Base-by-base conservation (phyloP, 23 tunicate species). In the Trididemnum clinides region DNA sequence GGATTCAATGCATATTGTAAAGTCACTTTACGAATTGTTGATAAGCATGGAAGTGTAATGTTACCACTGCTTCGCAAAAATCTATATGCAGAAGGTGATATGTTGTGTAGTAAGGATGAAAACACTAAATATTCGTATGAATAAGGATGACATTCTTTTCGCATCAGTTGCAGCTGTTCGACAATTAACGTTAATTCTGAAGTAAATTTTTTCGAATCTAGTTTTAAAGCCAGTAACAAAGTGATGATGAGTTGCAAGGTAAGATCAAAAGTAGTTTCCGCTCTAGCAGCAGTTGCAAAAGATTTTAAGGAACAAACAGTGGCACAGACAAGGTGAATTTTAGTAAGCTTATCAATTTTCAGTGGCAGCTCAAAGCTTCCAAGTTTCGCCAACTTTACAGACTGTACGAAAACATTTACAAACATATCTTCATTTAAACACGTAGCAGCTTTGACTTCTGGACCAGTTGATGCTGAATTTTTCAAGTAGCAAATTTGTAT, bases 1-100 rank as follows among this genome's bases (percentile, higher is more conserved):
- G 80, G 80, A 28, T 73, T 30, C 80, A 73, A 36, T 19, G 80
- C 37, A 19, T 27, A 37, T 18, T 26, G 2, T 19, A 73, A 23
- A 37, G 80, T 73, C 38, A 73, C 1, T 73, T 38, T 37, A 12
- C 80, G 54, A 12, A 73, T 73, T 10, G 80, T 73, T 7, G 80
- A 19, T 12, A 36, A 73, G 57, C 80, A 73, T 19, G 80, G 80
- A 10, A 73, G 38, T 7, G 38, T 38, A 73, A 37, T 5, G 15
- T 28, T 73, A 12, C 80, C 80, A 73, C 57, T 73, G 57, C 57
- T 37, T 5, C 80, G 57, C 57, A 73, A 73, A 28, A 73, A 73
- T 73, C 57, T 37, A 30, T 19, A 73, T 2, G 80, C 80, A 22
- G 37, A 57, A n/a, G 80, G 80, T 2, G 80, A 73, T 1, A 73